Conservation (phyloP, 2,113 vertebrate species). For the Pionites leucogaster region DNA sequence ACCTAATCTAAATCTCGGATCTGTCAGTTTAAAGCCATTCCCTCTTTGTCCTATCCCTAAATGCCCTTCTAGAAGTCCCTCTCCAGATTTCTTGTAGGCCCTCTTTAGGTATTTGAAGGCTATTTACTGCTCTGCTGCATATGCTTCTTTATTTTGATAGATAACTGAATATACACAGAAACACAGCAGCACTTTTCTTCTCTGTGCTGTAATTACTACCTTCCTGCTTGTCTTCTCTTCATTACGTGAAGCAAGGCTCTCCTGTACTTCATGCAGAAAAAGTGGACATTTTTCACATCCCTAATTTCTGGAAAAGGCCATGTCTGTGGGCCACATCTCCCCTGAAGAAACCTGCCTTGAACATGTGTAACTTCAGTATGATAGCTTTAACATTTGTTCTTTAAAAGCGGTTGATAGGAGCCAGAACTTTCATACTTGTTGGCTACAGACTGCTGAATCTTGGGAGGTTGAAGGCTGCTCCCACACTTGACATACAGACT, state of each 20-base stretch:
- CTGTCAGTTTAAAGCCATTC: not conserved
- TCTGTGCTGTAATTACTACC: not conserved
- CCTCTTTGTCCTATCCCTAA: not conserved
- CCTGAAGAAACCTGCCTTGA: not conserved
- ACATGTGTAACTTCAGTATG: not conserved
- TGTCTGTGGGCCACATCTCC: not conserved
- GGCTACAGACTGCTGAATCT: not conserved
- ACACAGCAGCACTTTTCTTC: too few relatives aligned
- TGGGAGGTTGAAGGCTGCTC: not conserved
- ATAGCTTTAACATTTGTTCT: not conserved
- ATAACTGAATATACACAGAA: not conserved
- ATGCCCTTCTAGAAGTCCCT: not conserved
- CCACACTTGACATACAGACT: not conserved
- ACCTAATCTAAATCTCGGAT: not conserved
- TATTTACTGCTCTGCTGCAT: not conserved
- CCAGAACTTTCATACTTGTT: not conserved
- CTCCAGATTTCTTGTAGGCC: not conserved
- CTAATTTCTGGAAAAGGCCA: not conserved
- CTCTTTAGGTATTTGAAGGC: not conserved
- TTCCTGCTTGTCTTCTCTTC: not conserved
- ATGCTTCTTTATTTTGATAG: not conserved
- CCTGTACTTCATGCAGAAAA: not conserved
- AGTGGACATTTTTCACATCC: not conserved
- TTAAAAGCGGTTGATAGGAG: not conserved
- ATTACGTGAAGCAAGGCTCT: not conserved